A percentile compares a stretch with the other conserved stretches of the same genome.
Conservation (phyloP, 2,797 vertebrate genomes). For the Periparus ater region DNA sequence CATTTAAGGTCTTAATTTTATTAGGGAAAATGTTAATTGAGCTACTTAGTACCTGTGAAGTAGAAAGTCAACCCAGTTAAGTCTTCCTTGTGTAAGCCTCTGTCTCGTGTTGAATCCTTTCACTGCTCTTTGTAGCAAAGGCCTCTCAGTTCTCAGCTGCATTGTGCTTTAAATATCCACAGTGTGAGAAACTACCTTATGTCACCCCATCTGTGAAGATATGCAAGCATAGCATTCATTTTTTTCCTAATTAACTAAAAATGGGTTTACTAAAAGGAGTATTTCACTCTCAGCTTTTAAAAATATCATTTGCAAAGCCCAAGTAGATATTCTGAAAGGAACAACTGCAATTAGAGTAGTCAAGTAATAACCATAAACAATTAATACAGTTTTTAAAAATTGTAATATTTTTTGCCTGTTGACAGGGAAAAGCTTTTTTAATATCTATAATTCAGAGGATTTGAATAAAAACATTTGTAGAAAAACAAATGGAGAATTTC, state of each 20-base stretch:
- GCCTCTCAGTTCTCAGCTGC: background rate
- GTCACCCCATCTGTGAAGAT: background rate
- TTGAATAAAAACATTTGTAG: background rate
- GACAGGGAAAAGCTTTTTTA: background rate
- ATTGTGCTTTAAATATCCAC: background rate
- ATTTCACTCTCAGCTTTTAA: background rate
- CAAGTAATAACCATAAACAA: background rate
- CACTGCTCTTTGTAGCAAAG: background rate
- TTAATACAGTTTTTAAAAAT: background rate
- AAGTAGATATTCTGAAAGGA: background rate
- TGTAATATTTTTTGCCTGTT: background rate
- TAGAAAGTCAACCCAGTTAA: background rate
- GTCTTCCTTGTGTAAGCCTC: background rate
- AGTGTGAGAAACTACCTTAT: background rate
- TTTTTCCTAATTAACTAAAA: conserved; percentile 15
- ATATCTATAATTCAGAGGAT: background rate
- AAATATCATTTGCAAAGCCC: background rate
- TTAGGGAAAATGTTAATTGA: background rate
- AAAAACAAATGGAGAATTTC: background rate
- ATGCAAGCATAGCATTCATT: background rate
- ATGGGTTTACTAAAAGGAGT: background rate
- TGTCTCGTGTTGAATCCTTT: background rate
- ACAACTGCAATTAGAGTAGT: background rate
- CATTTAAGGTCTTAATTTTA: background rate
- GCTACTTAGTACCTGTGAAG: background rate